These are phyloP conservation scores for Metalampra italica DNA, from an alignment of 2,888 invertebrate species.

Conservation along the genomic window DNA sequence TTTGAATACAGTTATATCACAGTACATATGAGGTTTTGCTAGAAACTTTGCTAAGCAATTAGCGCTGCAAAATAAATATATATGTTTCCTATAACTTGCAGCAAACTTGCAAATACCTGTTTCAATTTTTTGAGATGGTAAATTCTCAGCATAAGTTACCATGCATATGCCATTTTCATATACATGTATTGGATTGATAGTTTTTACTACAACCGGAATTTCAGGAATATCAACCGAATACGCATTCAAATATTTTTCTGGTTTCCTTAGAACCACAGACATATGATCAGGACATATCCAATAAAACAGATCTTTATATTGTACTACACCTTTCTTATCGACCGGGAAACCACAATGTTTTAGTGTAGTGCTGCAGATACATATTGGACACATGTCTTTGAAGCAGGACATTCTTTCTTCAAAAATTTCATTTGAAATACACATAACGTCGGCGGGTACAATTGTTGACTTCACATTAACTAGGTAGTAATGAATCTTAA, in stretches of 20 bases:
- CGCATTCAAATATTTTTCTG: conserved; percentile 49
- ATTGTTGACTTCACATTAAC: conserved; percentile 61
- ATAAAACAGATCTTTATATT: conserved; percentile 74
- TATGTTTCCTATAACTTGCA: conserved; percentile 63
- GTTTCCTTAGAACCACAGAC: conserved; percentile 58
- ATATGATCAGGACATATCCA: conserved; percentile 80
- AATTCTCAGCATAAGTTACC: conserved; percentile 78
- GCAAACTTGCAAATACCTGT: conserved; percentile 66
- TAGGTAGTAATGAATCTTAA: conserved; percentile 73
- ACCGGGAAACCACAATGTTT: conserved; percentile 64
- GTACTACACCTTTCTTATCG: conserved; percentile 76
- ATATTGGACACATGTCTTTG: conserved; percentile 79
- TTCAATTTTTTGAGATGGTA: conserved; percentile 62
- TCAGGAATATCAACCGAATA: conserved; percentile 57
- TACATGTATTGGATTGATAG: conserved; percentile 50
- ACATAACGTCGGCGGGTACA: conserved; percentile 71
- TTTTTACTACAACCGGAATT: conserved; percentile 66
- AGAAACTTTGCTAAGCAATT: conserved; percentile 75
- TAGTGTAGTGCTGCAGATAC: conserved; percentile 57
- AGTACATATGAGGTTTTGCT: conserved; percentile 67
- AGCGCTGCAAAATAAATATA: conserved; percentile 77
- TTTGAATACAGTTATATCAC: conserved; percentile 61
- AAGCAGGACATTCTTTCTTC: conserved; percentile 64
- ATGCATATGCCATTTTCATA: conserved; percentile 79
- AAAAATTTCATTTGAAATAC: conserved; percentile 77